Conservation (phyloP, 2,113 vertebrate species). For the Brachyhypopomus occidentalis region DNA sequence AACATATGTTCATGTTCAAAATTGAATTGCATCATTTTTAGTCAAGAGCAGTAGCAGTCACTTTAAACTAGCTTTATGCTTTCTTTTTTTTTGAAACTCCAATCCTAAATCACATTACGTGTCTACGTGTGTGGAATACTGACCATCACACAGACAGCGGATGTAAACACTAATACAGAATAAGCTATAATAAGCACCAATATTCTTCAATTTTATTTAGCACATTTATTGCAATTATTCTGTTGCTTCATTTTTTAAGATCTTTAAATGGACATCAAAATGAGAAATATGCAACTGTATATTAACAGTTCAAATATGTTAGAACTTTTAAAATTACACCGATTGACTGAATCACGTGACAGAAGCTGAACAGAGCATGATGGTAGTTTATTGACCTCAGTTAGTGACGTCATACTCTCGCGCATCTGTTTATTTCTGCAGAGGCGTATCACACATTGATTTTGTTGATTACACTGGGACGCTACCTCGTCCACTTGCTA, state of each 20-base stretch:
- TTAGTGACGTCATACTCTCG: neutral
- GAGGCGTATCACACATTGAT: slow-evolving; percentile 5
- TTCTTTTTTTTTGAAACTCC: neutral
- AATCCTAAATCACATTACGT: neutral
- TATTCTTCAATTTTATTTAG: too few relatives aligned
- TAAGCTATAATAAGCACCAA: neutral
- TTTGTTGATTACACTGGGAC: slow-evolving; percentile 32
- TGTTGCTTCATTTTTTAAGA: too few relatives aligned
- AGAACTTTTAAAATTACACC: neutral
- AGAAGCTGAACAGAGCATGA: too few relatives aligned
- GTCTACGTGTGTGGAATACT: neutral
- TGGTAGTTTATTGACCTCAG: too few relatives aligned
- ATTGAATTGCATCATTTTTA: slow-evolving; percentile 17
- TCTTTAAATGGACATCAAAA: too few relatives aligned
- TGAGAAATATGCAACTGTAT: too few relatives aligned
- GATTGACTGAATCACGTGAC: too few relatives aligned
- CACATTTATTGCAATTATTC: neutral
- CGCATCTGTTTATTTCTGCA: slow-evolving; percentile 23
- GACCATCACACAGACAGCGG: neutral
- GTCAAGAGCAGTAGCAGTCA: neutral
- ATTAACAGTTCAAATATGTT: too few relatives aligned
- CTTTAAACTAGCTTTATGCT: neutral
- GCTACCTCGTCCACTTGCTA: slow-evolving; percentile 9
- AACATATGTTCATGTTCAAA: neutral
- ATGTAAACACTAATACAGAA: neutral